Evolutionary conservation across 2,797 vertebrate genomes (phyloP).

Genomic region (Momotus momota): DNA sequence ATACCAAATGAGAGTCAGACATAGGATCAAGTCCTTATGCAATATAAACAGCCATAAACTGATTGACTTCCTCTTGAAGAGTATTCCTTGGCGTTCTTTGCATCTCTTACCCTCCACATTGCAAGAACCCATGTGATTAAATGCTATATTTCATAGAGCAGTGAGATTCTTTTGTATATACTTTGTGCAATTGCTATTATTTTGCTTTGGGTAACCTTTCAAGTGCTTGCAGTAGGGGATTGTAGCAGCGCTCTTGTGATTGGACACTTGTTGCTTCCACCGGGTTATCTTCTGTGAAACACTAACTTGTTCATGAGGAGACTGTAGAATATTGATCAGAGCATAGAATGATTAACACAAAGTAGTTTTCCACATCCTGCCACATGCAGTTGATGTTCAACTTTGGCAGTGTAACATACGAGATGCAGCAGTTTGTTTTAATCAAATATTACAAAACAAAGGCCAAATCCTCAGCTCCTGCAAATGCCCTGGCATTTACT

Average conservation of each 20-base stretch:
- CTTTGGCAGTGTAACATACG: not conserved
- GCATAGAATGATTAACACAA: conserved; percentile 49
- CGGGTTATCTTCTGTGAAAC: conserved; percentile 44
- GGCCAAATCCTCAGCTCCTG: not conserved
- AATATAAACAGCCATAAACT: not conserved
- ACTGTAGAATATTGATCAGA: conserved; percentile 63
- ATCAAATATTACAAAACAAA: conserved; percentile 27
- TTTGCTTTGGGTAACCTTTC: not conserved
- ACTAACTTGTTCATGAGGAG: conserved; percentile 1
- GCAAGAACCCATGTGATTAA: not conserved
- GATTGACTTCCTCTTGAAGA: not conserved
- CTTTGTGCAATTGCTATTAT: not conserved
- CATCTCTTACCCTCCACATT: not conserved
- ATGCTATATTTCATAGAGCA: not conserved
- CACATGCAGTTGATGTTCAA: conserved; percentile 52
- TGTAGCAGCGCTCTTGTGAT: not conserved
- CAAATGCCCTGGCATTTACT: not conserved
- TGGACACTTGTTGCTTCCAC: conserved; percentile 6
- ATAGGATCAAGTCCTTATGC: not conserved
- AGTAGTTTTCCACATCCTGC: conserved; percentile 55
- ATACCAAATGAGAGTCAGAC: not conserved
- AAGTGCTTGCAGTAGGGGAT: not conserved
- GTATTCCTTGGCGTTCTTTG: not conserved
- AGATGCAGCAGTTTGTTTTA: not conserved
- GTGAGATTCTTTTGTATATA: not conserved